Evolutionary conservation across 1,140 invertebrate genomes (phyloP).

Genomic region (Trichonephila clavata): DNA sequence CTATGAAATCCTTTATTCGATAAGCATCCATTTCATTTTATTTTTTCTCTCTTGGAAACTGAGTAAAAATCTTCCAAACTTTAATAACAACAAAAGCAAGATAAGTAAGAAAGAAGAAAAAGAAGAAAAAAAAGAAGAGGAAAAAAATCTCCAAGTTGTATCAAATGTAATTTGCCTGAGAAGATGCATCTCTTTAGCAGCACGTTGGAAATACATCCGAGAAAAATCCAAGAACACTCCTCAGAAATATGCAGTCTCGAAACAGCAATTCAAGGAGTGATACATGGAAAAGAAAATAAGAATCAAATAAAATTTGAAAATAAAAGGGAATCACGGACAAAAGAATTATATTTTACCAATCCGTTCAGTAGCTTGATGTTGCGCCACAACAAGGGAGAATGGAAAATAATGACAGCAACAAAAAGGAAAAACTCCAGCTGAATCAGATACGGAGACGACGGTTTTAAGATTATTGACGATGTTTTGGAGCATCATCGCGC

Average conservation of each 20-base stretch:
- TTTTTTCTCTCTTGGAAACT: neutral
- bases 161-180: neutral
- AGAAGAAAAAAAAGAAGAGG: neutral
- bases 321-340: conserved; percentile 64
- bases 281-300: conserved; percentile 12
- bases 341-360: conserved; percentile 63
- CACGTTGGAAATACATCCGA: conserved; percentile 23
- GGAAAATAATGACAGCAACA: conserved; percentile 55
- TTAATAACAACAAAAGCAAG: conserved; percentile 8
- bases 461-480: conserved; percentile 76
- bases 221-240: neutral
- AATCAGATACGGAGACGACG: conserved; percentile 57
- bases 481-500: conserved; percentile 73
- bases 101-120: neutral
- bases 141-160: neutral
- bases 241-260: conserved; percentile 24
- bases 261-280: conserved; percentile 38
- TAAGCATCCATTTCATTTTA: neutral
- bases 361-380: conserved; percentile 25
- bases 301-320: conserved; percentile 49
- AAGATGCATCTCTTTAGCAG: conserved; percentile 30
- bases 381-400: neutral
- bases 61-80: conserved; percentile 9
- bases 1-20: neutral
- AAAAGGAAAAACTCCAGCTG: neutral